phyloP scores from a whole-genome alignment of 2,888 invertebrate species.

The Apodemia duryi region DNA sequence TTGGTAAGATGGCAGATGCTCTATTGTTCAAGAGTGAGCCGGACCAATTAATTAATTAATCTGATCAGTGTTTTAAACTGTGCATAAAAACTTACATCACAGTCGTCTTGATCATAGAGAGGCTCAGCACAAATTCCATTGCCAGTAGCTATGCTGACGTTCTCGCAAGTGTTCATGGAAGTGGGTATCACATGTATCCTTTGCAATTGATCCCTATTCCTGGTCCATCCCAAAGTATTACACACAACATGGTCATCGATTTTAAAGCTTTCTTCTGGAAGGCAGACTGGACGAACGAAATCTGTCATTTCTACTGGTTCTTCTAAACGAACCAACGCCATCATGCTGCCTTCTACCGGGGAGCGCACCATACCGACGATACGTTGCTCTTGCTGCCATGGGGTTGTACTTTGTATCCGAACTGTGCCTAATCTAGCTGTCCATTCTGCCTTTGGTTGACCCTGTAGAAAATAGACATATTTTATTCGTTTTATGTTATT shows the following conservation, averaged over 20 bases:
- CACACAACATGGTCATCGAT: conserved; percentile 74
- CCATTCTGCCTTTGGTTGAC: conserved; percentile 94
- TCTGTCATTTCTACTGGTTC: conserved; percentile 87
- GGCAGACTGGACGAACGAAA: conserved; percentile 90
- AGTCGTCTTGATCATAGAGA: conserved; percentile 87
- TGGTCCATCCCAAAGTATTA: conserved; percentile 92
- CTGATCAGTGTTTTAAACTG: too few species aligned
- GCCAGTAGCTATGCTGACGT: conserved; percentile 89
- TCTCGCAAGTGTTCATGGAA: conserved; percentile 90
- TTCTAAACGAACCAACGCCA: conserved; percentile 89
- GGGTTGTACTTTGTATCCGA: conserved; percentile 87
- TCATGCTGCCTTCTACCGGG: conserved; percentile 92
- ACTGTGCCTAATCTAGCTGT: conserved; percentile 87
- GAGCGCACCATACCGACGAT: conserved; percentile 93
- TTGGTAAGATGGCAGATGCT: too few species aligned
- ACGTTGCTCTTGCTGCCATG: conserved; percentile 92
- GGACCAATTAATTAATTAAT: too few species aligned
- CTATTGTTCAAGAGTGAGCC: too few species aligned
- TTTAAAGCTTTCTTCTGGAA: conserved; percentile 80
- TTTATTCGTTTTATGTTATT: not conserved
- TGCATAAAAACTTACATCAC: conserved; percentile 82
- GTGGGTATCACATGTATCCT: conserved; percentile 87
- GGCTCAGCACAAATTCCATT: conserved; percentile 92
- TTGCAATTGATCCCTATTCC: conserved; percentile 90
- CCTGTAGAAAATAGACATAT: conserved; percentile 50